Conservation (phyloP, 2,797 vertebrate species). For the Muscicapa comitata region DNA sequence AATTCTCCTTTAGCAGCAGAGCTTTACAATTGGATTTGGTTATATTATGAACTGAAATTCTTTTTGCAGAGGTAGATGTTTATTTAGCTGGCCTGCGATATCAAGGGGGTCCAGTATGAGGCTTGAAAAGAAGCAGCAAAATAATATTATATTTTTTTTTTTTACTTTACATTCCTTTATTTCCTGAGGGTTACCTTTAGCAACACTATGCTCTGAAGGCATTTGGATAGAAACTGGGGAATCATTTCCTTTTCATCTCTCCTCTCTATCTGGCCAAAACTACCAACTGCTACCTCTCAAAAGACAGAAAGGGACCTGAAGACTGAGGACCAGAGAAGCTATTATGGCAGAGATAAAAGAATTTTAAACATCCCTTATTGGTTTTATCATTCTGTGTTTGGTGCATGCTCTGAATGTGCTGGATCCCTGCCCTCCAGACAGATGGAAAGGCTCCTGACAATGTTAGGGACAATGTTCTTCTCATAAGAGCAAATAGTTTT, state of each 20-base stretch:
- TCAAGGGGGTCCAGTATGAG: background rate
- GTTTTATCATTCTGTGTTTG: background rate
- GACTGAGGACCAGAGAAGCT: background rate
- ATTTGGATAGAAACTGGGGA: background rate
- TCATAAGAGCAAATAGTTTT: background rate
- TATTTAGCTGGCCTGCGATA: background rate
- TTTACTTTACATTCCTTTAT: background rate
- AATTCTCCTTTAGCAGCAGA: background rate
- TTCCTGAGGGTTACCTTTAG: background rate
- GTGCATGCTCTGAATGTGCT: background rate
- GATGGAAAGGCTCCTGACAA: background rate
- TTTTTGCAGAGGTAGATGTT: background rate
- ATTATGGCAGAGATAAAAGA: background rate
- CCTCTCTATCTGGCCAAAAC: background rate
- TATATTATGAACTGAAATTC: background rate
- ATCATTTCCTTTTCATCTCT: background rate
- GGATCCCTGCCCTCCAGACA: background rate
- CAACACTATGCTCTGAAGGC: background rate
- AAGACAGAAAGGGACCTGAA: background rate
- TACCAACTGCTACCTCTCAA: background rate
- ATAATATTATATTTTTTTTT: background rate
- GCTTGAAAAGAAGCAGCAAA: background rate
- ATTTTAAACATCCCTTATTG: background rate
- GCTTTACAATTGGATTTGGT: background rate
- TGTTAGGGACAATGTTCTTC: background rate